Conservation (phyloP, 1,140 invertebrate species). For the Planococcus citri region DNA sequence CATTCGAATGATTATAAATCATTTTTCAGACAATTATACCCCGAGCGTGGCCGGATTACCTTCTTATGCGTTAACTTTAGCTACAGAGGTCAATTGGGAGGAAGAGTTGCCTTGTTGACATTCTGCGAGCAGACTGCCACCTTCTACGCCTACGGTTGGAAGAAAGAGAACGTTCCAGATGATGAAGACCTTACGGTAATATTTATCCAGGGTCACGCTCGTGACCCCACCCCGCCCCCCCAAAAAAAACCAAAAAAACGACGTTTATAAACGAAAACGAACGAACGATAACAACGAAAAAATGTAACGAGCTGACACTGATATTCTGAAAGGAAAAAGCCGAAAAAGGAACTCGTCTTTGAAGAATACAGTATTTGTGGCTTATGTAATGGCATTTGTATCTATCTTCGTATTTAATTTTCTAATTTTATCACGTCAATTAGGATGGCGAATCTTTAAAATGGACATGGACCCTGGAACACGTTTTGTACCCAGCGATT, state of each 20-base stretch:
- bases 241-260: no score
- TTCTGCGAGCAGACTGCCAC: constrained; percentile 70
- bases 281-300: no score
- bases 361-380: not conserved
- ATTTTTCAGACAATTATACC: constrained; percentile 55
- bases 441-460: constrained; percentile 27
- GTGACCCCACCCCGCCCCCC: no score
- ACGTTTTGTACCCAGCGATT: constrained; percentile 69
- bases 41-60: constrained; percentile 68
- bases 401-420: not conserved
- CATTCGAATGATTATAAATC: not conserved
- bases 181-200: constrained; percentile 21
- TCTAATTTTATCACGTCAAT: not conserved
- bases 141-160: constrained; percentile 58
- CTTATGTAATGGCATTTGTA: not conserved
- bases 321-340: no score
- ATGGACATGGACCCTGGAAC: constrained; percentile 66
- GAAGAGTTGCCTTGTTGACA: constrained; percentile 67
- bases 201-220: no score
- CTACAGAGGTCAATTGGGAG: constrained; percentile 83
- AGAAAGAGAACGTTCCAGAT: constrained; percentile 31
- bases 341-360: no score
- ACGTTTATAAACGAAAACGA: no score
- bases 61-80: constrained; percentile 63
- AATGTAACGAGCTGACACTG: no score